These are phyloP conservation scores for Rhizoglyphus robini DNA, from an alignment of 1,140 invertebrate species.

Conservation along the genomic window DNA sequence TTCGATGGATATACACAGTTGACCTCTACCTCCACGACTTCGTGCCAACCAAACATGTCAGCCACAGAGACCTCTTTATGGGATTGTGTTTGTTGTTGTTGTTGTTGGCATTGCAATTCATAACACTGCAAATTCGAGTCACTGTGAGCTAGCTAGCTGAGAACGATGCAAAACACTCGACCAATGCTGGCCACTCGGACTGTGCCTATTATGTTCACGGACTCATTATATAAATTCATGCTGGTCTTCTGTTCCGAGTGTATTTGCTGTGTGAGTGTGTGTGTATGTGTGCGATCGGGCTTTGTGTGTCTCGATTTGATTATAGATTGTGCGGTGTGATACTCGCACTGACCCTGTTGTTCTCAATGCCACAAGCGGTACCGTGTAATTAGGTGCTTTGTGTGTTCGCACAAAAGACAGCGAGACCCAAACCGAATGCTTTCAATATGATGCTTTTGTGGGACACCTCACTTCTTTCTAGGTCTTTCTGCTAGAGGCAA, in stretches of 20 bases:
- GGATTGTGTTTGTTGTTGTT: background rate
- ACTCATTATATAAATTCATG: background rate
- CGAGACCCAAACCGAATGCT: background rate
- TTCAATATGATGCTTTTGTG: background rate
- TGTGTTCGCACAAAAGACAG: background rate
- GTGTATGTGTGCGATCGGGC: too few species aligned
- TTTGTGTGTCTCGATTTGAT: too few species aligned
- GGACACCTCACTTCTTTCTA: background rate
- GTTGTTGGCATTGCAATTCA: background rate
- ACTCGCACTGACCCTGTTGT: too few species aligned
- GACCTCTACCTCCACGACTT: background rate
- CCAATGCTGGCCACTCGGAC: background rate
- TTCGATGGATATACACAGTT: background rate
- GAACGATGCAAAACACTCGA: background rate
- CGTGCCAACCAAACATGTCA: background rate
- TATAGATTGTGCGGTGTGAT: too few species aligned
- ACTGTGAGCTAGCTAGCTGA: background rate
- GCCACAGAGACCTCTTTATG: background rate
- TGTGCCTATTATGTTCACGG: background rate
- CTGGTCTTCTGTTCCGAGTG: background rate
- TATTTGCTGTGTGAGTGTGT: background rate
- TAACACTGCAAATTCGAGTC: background rate
- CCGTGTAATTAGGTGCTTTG: background rate
- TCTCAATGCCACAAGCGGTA: background rate
- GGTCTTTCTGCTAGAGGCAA: background rate